Evolutionary conservation across 2,797 vertebrate genomes (phyloP).

Genomic region (Hoplostethus atlanticus): DNA sequence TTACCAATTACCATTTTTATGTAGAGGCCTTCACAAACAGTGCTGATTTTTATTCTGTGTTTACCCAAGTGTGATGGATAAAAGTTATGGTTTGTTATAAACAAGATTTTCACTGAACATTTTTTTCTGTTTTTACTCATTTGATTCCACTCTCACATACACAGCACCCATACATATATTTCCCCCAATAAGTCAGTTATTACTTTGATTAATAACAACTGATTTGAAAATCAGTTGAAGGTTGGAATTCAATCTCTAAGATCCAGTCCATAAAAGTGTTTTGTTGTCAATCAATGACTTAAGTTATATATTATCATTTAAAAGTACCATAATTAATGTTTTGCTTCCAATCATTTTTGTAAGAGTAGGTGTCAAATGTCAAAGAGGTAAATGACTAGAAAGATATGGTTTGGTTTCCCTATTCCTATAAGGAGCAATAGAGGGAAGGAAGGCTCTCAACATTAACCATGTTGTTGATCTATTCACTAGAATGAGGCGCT

Average conservation of each 20-base stretch:
- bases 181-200: neutral
- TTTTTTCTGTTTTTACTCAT: slow-evolving; percentile 3
- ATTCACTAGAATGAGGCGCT: neutral
- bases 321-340: too few relatives aligned
- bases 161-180: neutral
- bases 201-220: neutral
- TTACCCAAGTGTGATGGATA: neutral
- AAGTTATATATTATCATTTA: too few relatives aligned
- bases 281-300: neutral
- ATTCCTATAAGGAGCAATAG: neutral
- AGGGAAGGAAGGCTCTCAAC: neutral
- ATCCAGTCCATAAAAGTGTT: neutral
- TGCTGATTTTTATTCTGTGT: neutral
- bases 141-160: neutral
- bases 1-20: slow-evolving; percentile 9
- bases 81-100: slow-evolving; percentile 48
- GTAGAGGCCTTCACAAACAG: neutral
- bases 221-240: neutral
- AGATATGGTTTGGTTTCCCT: neutral
- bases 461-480: neutral
- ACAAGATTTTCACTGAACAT: slow-evolving; percentile 24
- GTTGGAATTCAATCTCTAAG: neutral
- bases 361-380: too few relatives aligned
- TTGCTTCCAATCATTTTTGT: too few relatives aligned
- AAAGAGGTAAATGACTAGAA: too few relatives aligned